These are phyloP conservation scores for Acronicta psi DNA, from an alignment of 2,888 invertebrate species.

Conservation along the genomic window DNA sequence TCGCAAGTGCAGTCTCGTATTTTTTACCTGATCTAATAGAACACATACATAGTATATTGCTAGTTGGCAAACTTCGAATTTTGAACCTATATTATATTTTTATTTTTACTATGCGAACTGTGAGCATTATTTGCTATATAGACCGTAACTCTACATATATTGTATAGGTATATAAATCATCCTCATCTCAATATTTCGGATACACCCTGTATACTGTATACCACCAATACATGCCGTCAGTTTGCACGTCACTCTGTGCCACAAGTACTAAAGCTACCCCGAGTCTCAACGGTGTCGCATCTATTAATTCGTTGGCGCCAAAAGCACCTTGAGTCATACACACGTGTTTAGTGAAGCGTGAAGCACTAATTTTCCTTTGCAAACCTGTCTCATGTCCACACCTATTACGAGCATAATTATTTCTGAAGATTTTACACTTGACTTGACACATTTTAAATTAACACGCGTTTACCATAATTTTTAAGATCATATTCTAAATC, in stretches of 20 bases:
- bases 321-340: constrained; percentile 50
- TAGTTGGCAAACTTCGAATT: no score
- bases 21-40: no score
- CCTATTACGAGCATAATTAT: constrained; percentile 34
- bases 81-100: no score
- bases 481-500: no score
- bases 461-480: no score
- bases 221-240: constrained; percentile 23
- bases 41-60: no score
- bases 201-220: constrained; percentile 34
- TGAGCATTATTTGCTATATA: no score
- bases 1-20: no score
- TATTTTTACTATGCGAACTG: no score
- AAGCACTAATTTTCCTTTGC: constrained; percentile 36
- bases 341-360: constrained; percentile 18
- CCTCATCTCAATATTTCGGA: not conserved
- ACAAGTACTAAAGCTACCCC: constrained; percentile 45
- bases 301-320: constrained; percentile 52
- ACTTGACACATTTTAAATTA: constrained; percentile 1
- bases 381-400: constrained; percentile 34
- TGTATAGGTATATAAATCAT: no score
- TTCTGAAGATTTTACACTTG: constrained; percentile 18
- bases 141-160: no score
- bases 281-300: constrained; percentile 36
- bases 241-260: constrained; percentile 34